Conservation (phyloP, 1,140 invertebrate species). For the Sycobia sp. region DNA sequence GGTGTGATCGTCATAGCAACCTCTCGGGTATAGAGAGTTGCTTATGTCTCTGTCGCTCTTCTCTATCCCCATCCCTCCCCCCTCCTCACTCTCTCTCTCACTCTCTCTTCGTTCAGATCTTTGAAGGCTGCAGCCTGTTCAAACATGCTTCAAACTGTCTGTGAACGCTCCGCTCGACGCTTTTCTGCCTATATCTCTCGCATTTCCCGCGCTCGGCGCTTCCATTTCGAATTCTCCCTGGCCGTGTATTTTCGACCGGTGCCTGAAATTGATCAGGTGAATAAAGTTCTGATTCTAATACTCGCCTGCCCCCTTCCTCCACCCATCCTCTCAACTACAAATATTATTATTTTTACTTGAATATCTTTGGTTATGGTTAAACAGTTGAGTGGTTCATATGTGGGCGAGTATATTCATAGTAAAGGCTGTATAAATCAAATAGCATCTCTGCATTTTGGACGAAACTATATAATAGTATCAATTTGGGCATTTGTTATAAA, state of each 20-base stretch:
- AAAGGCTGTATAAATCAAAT: too few species aligned
- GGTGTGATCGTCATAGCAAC: conserved; percentile 62
- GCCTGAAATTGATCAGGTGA: conserved; percentile 18
- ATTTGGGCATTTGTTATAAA: too few species aligned
- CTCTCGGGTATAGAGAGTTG: conserved; percentile 39
- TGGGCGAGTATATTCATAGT: too few species aligned
- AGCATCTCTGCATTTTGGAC: too few species aligned
- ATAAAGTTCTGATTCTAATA: too few species aligned
- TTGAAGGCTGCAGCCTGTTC: conserved; percentile 52
- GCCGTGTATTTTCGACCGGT: conserved; percentile 9
- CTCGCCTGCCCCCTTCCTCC: too few species aligned
- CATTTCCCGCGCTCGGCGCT: conserved; percentile 4
- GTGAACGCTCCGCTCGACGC: conserved; percentile 23
- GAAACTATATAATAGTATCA: too few species aligned
- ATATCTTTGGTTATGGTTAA: conserved; percentile 14
- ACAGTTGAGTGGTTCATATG: conserved; percentile 2
- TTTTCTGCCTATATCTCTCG: conserved; percentile 20
- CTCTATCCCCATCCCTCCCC: background rate
- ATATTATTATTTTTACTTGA: too few species aligned
- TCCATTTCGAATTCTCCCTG: background rate
- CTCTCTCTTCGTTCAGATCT: background rate
- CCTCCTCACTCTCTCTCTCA: background rate
- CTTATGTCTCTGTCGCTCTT: conserved; percentile 41
- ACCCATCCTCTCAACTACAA: too few species aligned
- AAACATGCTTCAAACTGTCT: conserved; percentile 54